Evolutionary conservation across 2,888 invertebrate species (phyloP), one percentile per base, ranked within the genome.

Genomic region (Cyclophora albipunctata): DNA sequence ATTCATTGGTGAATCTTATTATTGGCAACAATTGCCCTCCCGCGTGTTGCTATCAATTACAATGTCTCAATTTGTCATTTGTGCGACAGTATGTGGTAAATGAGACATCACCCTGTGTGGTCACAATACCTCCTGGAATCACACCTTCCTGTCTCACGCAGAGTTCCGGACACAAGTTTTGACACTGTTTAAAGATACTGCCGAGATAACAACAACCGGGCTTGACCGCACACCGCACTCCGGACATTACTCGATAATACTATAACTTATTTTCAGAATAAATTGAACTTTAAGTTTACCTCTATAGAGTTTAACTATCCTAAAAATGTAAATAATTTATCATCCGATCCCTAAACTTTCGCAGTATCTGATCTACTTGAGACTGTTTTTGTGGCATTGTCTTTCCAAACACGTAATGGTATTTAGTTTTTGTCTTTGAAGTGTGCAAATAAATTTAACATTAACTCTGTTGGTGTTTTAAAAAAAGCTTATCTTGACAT

Each of bases 71-170:
- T 83, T 85, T 87, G 82, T 85, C 78, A 79, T 69, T 75, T 75
- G 69, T 73, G 79, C 75, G 66, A 64, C 62, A 59, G 63, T 65
- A 71, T 71, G 58, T 53, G 60, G 60, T 69, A 80, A 87, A 69
- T 83, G 64, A 87, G 87, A 81, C 66, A 68, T 87, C 85, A 83
- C 62, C 69, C 65, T 86, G 87, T 84, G 87, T 82, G 87, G 86
- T 64, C 78, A 68, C 37, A 50, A 53, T 67, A 69, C 81, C 79
- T 78, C 78, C 78, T 75, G 69, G 75, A 60, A 74, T 65, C 69
- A 55, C 60, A 82, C 78, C 86, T 87, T 87, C 85, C 86, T 87
- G 84, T 84, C 66, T 75, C 88, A 84, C 77, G 83, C 82, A 71
- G 87, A 58, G 86, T 64, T 62, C 72, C 77, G 81, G 84, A 88